Base-by-base conservation (phyloP, 2,113 vertebrate species). In the Tiliqua scincoides region DNA sequence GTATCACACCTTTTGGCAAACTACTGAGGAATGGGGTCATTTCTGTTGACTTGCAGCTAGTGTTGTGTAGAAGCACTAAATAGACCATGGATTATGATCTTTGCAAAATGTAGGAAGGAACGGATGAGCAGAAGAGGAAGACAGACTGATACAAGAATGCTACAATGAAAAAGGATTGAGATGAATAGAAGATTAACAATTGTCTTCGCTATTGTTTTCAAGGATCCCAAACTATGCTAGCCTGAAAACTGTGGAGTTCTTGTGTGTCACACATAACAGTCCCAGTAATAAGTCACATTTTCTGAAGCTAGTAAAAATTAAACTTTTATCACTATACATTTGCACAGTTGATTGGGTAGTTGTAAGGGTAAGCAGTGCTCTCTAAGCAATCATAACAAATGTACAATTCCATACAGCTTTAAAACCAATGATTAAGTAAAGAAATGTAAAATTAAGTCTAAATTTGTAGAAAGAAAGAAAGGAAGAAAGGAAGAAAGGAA, bases 351-450 rank as follows among this genome's bases (percentile, higher is more conserved):
- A 59, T 32, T 78, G 54, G 2, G 18, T 27, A 3, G 54, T 6
- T 30, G n/a, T 62, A 48, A 17, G 35, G 23, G 59, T 40, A 79
- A 40, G 4, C 63, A 73, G 6, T 32, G 37, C 30, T 74, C 30
- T 57, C 18, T 84, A 74, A 40, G 32, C 40, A n/a, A 17, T 30
- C 18, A 30, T 25, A 84, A 63, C 25, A 40, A 62, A 72, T 27
- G 35, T 40, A 72, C 87, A 86, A 88, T 78, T 81, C 82, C 75
- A 4, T 20, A 2, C 32, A 0, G 21, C 77, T 85, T 83, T 85
- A 72, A 70, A 89, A 84, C 0, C 80, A 27, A 81, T 68, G 84
- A 72, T 30, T 81, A 40, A 23, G 9, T 52, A 52, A 74, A 73
- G 30, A 1, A 30, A n/a, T 70, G 37, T 40, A 35, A 68, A 67